These are phyloP conservation scores for Drosophila aff. DNA, from an alignment of 1,140 invertebrate species.

Conservation along the genomic window DNA sequence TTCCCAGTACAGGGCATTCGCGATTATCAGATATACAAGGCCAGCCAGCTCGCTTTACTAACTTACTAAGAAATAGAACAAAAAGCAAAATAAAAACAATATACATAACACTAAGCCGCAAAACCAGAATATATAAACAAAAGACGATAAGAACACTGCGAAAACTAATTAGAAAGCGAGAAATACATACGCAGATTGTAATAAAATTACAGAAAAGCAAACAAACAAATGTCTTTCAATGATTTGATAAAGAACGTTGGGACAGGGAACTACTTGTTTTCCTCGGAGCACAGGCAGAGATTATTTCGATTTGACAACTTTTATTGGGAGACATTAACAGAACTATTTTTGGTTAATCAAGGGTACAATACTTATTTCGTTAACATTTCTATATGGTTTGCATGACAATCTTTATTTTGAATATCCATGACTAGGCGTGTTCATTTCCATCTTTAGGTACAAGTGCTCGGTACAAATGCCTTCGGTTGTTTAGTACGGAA, in stretches of 20 bases:
- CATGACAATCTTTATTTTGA: constrained; percentile 47
- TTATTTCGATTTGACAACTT: background rate
- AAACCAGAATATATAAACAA: constrained; percentile 57
- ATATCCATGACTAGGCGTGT: constrained; percentile 29
- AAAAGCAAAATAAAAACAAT: constrained; percentile 5
- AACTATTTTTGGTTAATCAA: background rate
- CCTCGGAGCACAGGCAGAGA: background rate
- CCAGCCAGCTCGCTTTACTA: constrained; percentile 47
- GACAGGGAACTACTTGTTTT: constrained; percentile 1
- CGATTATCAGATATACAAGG: constrained; percentile 24
- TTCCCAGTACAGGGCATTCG: constrained; percentile 20
- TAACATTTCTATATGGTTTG: constrained; percentile 25
- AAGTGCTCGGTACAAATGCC: constrained; percentile 54
- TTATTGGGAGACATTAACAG: background rate
- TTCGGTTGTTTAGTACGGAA: constrained; percentile 5
- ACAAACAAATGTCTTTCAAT: constrained; percentile 60
- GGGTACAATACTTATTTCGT: background rate
- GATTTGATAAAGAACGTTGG: constrained; percentile 27
- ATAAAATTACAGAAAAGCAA: constrained; percentile 74
- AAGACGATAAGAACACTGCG: constrained; percentile 42
- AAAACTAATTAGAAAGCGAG: constrained; percentile 63
- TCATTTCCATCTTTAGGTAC: constrained; percentile 40
- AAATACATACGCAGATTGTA: constrained; percentile 72
- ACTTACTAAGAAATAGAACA: constrained; percentile 28
- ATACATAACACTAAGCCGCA: constrained; percentile 50